These are phyloP conservation scores for Pygathrix nemaeus DNA, from an alignment of 2,113 vertebrate species.

Conservation along the genomic window DNA sequence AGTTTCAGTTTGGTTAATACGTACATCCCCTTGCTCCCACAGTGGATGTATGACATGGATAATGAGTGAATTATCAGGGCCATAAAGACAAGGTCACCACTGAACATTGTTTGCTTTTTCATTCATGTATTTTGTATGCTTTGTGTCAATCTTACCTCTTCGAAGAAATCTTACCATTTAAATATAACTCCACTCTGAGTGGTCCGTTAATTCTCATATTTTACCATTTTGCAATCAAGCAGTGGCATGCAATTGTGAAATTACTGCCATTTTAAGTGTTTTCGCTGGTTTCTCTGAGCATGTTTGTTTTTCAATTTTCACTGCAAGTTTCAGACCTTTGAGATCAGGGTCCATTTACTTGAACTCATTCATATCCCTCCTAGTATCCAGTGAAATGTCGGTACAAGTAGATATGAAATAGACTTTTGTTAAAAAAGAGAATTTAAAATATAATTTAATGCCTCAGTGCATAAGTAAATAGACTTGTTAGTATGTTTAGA, in stretches of 20 bases:
- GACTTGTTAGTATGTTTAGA: background rate
- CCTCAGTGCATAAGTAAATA: background rate
- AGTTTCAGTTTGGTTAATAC: background rate
- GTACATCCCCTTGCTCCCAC: background rate
- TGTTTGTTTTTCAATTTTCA: background rate
- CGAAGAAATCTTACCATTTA: slow-evolving; percentile 34
- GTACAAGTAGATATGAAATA: background rate
- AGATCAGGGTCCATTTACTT: background rate
- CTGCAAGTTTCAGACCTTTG: background rate
- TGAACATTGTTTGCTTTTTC: slow-evolving; percentile 30
- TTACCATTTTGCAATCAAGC: slow-evolving; percentile 28
- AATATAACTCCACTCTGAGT: background rate
- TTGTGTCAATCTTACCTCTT: slow-evolving; percentile 7
- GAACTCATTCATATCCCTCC: background rate
- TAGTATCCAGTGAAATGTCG: background rate
- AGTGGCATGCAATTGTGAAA: background rate
- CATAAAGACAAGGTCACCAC: slow-evolving; percentile 48
- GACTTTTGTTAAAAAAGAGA: background rate
- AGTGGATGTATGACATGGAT: slow-evolving; percentile 17
- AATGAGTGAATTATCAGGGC: slow-evolving; percentile 53
- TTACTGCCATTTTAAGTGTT: background rate
- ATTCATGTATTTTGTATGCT: slow-evolving; percentile 40
- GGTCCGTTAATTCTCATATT: slow-evolving; percentile 15
- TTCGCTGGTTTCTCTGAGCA: background rate
- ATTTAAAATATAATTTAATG: slow-evolving; percentile 6